phyloP scores from a whole-genome alignment of 2,797 vertebrate species.

The Podarcis siculus region DNA sequence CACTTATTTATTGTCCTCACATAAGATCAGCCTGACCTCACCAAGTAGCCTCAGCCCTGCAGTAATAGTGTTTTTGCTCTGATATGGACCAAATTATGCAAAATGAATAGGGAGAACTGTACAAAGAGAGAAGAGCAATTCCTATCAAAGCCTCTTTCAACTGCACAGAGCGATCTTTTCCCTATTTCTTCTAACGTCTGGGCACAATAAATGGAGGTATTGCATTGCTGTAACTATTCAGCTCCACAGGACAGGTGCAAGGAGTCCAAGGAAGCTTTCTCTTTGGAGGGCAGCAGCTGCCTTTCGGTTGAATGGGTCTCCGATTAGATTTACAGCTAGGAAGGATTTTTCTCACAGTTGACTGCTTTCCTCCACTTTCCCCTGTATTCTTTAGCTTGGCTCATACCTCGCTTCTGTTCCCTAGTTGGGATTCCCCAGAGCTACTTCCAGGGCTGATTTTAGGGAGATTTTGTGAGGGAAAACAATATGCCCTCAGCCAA shows the following conservation, averaged over 20 bases:
- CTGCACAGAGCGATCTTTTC: background rate
- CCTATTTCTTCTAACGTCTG: background rate
- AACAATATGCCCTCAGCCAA: too few species aligned
- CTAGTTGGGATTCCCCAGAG: too few species aligned
- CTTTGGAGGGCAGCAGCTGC: background rate
- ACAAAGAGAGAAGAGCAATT: background rate
- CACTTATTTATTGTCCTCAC: conserved; percentile 35
- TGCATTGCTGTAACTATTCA: background rate
- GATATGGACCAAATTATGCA: conserved; percentile 5
- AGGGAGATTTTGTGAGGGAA: too few species aligned
- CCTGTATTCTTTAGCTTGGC: too few species aligned
- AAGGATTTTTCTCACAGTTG: background rate
- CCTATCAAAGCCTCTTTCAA: background rate
- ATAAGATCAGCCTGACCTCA: conserved; percentile 17
- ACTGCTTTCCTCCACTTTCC: background rate
- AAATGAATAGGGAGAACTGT: background rate
- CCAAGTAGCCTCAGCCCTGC: background rate
- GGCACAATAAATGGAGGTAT: background rate
- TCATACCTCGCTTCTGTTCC: too few species aligned
- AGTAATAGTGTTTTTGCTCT: background rate
- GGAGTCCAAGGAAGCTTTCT: background rate
- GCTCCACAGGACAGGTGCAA: background rate
- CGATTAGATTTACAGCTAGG: background rate
- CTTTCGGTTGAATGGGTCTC: background rate
- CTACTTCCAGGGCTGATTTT: too few species aligned